Base-by-base conservation (phyloP, 2,888 invertebrate genomes). In the Pseudanteris insignis region DNA sequence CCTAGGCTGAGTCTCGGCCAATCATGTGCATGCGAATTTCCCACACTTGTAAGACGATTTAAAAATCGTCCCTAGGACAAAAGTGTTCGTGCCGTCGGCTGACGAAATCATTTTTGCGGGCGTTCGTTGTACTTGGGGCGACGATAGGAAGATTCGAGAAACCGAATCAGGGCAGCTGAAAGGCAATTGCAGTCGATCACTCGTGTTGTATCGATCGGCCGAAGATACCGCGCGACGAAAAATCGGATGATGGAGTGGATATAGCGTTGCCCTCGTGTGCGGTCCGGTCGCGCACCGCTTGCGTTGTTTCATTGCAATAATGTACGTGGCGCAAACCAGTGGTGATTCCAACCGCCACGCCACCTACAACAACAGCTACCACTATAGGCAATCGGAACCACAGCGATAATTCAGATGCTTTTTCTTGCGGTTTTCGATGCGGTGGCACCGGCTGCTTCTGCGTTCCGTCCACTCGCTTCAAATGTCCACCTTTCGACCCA, bases 381-480 rank as follows among this genome's bases (percentile, higher is more conserved):
- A 63, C 70, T 64, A 65, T 68, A 65, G 66, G 70, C 71, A 69
- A 65, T 68, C 68, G 53, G 73, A 74, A 76, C 76, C 75, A 64
- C 74, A 74, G 71, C 77, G 75, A 76, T 76, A 77, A 77, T 78
- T 76, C 74, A 77, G 71, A 66, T 63, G 67, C 69, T 76, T 74
- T 76, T 78, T 74, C 71, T 76, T 76, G 77, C 69, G 78, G 77
- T 75, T 70, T 67, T 57, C 40, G 66, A 61, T 67, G 67, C 69
- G 40, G 34, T 72, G 72, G 72, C 70, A 73, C 77, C 71, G 75
- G 65, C 14, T 59, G 58, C 63, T 15, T n/a, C 64, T 43, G 43
- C 43, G 51, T 58, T 41, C 57, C 32, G 50, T 14, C 54, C 60
- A 24, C 41, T 61, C 46, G 37, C 48, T 38, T 54, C 46, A 13